Conservation (phyloP, 1,140 invertebrate genomes). For the Plodia interpunctella region DNA sequence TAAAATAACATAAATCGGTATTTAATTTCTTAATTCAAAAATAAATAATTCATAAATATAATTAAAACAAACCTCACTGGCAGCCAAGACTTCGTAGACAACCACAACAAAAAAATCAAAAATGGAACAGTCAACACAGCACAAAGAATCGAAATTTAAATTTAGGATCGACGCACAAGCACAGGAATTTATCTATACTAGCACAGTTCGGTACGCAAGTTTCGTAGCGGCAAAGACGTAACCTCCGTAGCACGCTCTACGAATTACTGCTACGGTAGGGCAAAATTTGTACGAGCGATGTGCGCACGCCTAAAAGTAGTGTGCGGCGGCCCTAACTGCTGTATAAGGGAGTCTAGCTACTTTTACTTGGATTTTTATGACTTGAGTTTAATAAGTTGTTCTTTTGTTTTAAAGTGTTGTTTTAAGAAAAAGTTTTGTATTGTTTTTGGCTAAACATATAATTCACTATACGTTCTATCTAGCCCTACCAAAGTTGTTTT, state of each 20-base stretch:
- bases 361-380: neutral
- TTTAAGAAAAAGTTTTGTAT: no score
- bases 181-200: conserved; percentile 20
- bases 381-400: neutral
- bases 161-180: conserved; percentile 20
- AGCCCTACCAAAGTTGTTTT: no score
- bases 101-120: conserved; percentile 6
- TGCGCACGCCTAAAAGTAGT: conserved; percentile 31
- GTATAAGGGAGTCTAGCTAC: neutral
- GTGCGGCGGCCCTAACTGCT: conserved; percentile 12
- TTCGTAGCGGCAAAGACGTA: conserved; percentile 44
- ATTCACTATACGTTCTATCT: no score
- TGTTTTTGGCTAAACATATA: no score
- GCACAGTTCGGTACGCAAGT: conserved; percentile 9
- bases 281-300: conserved; percentile 12
- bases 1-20: no score
- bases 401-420: neutral
- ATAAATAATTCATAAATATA: neutral
- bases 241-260: conserved; percentile 44
- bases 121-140: conserved; percentile 18
- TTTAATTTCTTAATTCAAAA: neutral
- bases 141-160: conserved; percentile 19
- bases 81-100: neutral
- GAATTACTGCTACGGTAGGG: conserved; percentile 48
- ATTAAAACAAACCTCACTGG: neutral